Conservation (phyloP, 2,797 vertebrate genomes). For the Bryconaethiops microstoma region DNA sequence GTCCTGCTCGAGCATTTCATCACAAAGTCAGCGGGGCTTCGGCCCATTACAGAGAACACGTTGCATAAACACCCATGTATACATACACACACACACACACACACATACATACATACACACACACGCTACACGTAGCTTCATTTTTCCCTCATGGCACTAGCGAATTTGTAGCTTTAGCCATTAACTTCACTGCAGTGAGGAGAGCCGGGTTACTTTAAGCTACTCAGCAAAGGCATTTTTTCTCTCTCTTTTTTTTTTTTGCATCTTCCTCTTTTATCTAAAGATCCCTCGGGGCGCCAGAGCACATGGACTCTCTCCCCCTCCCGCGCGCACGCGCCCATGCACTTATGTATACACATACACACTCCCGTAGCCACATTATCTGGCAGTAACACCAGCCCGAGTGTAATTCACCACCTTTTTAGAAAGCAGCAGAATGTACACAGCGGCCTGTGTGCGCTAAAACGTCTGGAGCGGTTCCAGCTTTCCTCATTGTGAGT, state of each 20-base stretch:
- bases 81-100: slow-evolving; percentile 45
- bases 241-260: neutral
- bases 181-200: slow-evolving; percentile 32
- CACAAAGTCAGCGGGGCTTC: neutral
- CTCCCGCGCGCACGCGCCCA: neutral
- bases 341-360: slow-evolving; percentile 14
- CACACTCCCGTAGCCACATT: slow-evolving; percentile 5
- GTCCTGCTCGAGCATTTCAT: neutral
- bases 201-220: slow-evolving; percentile 18
- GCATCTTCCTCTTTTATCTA: slow-evolving; percentile 19
- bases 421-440: slow-evolving; percentile 17
- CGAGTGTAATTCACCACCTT: neutral
- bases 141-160: slow-evolving; percentile 28
- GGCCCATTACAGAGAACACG: neutral
- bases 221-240: slow-evolving; percentile 34
- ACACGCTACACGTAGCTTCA: slow-evolving; percentile 39
- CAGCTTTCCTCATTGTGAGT: slow-evolving; percentile 47
- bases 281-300: slow-evolving; percentile 41
- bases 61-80: neutral
- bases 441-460: neutral
- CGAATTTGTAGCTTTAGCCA: slow-evolving; percentile 39
- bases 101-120: slow-evolving; percentile 35
- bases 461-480: slow-evolving; percentile 44
- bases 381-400: slow-evolving; percentile 16
- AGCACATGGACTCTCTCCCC: slow-evolving; percentile 2